Base-by-base conservation (phyloP, 2,888 invertebrate genomes). In the Apocheima hispidaria region DNA sequence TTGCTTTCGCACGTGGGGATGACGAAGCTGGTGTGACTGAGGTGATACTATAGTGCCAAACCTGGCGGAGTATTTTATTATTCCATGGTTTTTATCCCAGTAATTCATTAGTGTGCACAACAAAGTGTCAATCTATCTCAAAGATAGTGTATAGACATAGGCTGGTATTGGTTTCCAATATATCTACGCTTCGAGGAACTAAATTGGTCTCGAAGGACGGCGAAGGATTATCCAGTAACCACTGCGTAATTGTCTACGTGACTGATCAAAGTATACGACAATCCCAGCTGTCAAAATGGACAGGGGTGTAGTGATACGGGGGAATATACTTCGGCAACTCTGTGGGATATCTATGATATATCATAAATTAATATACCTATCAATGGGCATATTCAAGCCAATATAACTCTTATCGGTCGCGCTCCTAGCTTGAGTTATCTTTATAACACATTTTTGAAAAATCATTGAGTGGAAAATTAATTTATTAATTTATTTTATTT, bases 201-300 rank as follows among this genome's bases (percentile, higher is more conserved):
- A 63, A 65, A 66, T 68, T 64, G 60, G 58, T 65, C 60, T 61
- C 56, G 48, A 65, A 66, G 63, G 68, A 56, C 65, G 50, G 60
- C 5, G 50, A 63, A 49, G 65, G 74, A 74, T 75, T 66, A 68
- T 46, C 64, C 64, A 72, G 68, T 71, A 54, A 63, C 55, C 62
- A 67, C 52, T 26, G 65, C 57, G 55, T 71, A 66, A 76, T 72
- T 70, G 68, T 68, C 51, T 66, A 72, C 73, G 70, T 75, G 71
- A 69, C 60, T 65, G 66, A 71, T 66, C 66, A 65, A 65, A 66
- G 66, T 50, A 65, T 56, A 56, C 35, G 63, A 66, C 64, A 56
- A 63, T 63, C 56, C 61, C 50, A 43, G 50, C 49, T 63, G 56
- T 44, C 53, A 49, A 55, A 59, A 56, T 44, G 44, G 59, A 59